Evolutionary conservation across 35 echinoderm and acorn worm genomes (phyloP).

Genomic region (Apostichopus parvimensis): DNA sequence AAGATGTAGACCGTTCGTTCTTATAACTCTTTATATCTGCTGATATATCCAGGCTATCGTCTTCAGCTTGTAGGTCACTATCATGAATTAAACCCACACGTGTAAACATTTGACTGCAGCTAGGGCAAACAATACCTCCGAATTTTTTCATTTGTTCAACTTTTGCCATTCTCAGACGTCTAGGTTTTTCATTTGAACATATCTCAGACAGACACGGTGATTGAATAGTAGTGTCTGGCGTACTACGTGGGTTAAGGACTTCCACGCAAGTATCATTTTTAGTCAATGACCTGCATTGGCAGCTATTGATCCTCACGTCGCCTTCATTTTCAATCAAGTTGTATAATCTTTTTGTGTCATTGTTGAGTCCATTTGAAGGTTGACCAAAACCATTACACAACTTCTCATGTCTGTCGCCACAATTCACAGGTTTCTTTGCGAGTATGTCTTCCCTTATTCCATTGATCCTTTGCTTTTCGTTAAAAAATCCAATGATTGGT

Average conservation of each 20-base stretch:
- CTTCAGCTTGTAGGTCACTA: not conserved
- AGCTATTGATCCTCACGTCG: not conserved
- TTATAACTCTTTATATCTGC: not conserved
- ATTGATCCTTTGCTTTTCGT: not conserved
- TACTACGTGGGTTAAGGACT: not conserved
- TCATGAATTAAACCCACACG: conserved; percentile 13
- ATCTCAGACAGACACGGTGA: not conserved
- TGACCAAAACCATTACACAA: no score
- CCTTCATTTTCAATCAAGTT: not conserved
- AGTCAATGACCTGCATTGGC: not conserved
- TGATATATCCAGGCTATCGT: not conserved
- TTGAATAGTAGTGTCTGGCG: not conserved
- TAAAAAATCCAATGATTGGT: not conserved
- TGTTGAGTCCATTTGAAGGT: no score
- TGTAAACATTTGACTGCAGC: conserved; percentile 33
- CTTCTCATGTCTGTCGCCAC: no score
- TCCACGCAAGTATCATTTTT: not conserved
- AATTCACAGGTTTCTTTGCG: no score
- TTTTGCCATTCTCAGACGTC: conserved; percentile 35
- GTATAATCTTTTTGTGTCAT: not conserved
- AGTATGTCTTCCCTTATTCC: not conserved
- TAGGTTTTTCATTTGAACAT: not conserved
- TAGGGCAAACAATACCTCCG: conserved; percentile 39
- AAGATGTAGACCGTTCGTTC: not conserved
- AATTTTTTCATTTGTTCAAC: conserved; percentile 40